Percentiles rank a stretch among this genome's conserved stretches.
phyloP scores from a whole-genome alignment of 2,888 invertebrate genomes.

The Cryptocephalus primarius region DNA sequence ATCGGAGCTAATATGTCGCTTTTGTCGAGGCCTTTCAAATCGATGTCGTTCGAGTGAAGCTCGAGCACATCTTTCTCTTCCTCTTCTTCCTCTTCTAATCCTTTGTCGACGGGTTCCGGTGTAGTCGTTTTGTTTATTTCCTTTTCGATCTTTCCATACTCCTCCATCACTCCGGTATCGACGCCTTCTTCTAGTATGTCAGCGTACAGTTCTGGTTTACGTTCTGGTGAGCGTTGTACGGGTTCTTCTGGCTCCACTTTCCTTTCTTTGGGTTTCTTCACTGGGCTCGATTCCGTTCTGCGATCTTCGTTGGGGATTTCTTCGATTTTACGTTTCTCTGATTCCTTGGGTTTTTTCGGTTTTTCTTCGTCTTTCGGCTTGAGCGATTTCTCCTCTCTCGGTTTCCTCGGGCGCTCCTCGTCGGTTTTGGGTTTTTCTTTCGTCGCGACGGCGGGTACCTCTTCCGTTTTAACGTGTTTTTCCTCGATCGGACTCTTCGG shows the following conservation, averaged over 20 bases:
- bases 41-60: constrained; percentile 46
- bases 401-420: constrained; percentile 39
- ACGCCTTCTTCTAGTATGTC: constrained; percentile 45
- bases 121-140: constrained; percentile 6
- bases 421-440: constrained; percentile 32
- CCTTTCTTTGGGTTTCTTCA: constrained; percentile 17
- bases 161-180: constrained; percentile 47
- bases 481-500: constrained; percentile 21
- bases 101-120: constrained; percentile 1
- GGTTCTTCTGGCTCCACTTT: neutral
- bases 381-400: constrained; percentile 39
- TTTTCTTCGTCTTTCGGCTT: constrained; percentile 36
- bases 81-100: constrained; percentile 23
- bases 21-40: constrained; percentile 38
- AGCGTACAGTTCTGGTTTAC: constrained; percentile 40
- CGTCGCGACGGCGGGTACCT: constrained; percentile 16
- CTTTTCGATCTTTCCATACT: constrained; percentile 39
- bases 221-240: constrained; percentile 5
- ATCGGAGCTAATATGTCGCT: constrained; percentile 59
- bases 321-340: constrained; percentile 28
- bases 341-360: constrained; percentile 37
- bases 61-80: constrained; percentile 46
- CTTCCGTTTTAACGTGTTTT: constrained; percentile 38
- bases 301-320: constrained; percentile 19
- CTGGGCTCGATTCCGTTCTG: too few species aligned